These are phyloP conservation scores for Gastrophysa polygoni DNA, from an alignment of 2,888 invertebrate genomes.

Conservation along the genomic window DNA sequence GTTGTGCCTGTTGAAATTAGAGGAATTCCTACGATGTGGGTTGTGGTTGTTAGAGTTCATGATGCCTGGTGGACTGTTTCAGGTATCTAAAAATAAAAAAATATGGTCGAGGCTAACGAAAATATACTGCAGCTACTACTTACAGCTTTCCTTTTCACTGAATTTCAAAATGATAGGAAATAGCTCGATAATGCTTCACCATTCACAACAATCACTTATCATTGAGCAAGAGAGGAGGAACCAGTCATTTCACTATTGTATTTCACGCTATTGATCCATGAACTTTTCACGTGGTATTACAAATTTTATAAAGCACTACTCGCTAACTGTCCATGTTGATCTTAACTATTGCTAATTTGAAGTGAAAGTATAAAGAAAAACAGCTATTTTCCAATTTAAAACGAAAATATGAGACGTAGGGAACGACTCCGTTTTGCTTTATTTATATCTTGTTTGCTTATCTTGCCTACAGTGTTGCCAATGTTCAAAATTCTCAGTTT, in stretches of 20 bases:
- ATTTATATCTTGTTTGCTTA: conserved; percentile 30
- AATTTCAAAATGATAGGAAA: conserved; percentile 20
- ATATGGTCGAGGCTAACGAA: conserved; percentile 32
- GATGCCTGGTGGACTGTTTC: conserved; percentile 18
- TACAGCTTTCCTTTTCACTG: conserved; percentile 18
- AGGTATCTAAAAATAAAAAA: conserved; percentile 36
- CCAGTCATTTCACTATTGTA: conserved; percentile 53
- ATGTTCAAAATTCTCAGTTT: not conserved
- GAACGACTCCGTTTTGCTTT: conserved; percentile 30
- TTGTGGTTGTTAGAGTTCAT: conserved; percentile 59
- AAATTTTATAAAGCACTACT: not conserved
- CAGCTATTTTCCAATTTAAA: not conserved
- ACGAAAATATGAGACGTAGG: conserved; percentile 26
- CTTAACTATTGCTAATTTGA: not conserved
- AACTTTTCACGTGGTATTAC: conserved; percentile 42
- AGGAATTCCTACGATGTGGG: conserved; percentile 54
- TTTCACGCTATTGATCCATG: conserved; percentile 55
- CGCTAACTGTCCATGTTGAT: not conserved
- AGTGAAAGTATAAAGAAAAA: not conserved
- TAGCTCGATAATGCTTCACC: conserved; percentile 25
- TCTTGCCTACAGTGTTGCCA: conserved; percentile 26
- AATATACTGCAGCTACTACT: conserved; percentile 18
- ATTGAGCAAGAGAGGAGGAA: conserved; percentile 51
- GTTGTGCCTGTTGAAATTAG: conserved; percentile 55
- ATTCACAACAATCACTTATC: conserved; percentile 42